Evolutionary conservation across 2,797 vertebrate genomes (phyloP), one percentile per base, ranked within the genome.

Genomic region (Acanthornis magna): DNA sequence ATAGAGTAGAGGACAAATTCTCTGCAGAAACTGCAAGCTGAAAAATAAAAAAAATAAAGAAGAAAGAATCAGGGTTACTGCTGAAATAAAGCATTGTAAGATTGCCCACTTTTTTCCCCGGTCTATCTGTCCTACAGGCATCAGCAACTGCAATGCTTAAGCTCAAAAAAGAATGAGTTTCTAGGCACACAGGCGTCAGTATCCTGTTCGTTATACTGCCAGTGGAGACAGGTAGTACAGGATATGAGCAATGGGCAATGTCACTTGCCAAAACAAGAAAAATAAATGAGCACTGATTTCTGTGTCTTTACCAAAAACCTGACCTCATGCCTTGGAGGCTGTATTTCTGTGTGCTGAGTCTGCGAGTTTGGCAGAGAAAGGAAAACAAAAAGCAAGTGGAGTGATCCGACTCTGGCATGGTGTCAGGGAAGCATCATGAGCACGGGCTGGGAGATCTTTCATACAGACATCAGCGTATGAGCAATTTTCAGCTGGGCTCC

Each of bases 301-400:
- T 89, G 43, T 51, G 57, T 63, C 75, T 88, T 85, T 70, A 93
- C 58, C 40, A 77, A 89, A 94, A 93, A 42, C 18, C 55, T 77
- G 43, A 83, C 76, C 92, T 89, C 75, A 83, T 91, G 82, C 57
- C 68, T 85, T 67, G 57, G 65, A 94, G 78, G 81, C 55, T 92
- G 0, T 88, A 53, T 93, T 96, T 94, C 67, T 86, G 73, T 67
- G 77, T 95, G 92, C 73, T 90, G 72, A 93, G 70, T 55, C 71
- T 88, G 82, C 30, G 16, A 90, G 53, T 82, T 92, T 71, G 67
- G 88, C 82, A 91, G 60, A 86, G 61, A 78, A 91, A 89, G 70
- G 76, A 79, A 94, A 96, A 94, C 70, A 85, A 71, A 84, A 89
- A 66, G 38, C 71, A 79, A 84, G 67, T 57, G 1, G 5, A 84